Base-by-base conservation (phyloP, 2,797 vertebrate genomes). In the Eurystomus glaucurus region DNA sequence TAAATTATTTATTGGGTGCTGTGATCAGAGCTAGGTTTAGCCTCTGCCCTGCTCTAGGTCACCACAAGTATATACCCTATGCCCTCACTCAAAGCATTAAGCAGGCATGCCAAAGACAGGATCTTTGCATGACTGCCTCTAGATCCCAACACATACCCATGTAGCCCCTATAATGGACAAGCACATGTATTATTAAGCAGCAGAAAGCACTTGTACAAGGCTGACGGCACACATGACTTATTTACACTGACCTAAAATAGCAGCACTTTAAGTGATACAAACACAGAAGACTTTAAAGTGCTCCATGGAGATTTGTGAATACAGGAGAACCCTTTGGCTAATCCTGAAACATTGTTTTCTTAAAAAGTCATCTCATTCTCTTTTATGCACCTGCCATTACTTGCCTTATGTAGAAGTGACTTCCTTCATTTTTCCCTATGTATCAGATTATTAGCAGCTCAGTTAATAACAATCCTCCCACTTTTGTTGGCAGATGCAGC, bases 151-250 rank as follows among this genome's bases (percentile, higher is more conserved):
- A 92, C 93, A 25, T 29, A 69, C 91, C 97, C 96, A 14, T 96
- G 98, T 97, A 98, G 98, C 89, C 97, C 97, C 98, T 98, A 97
- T 98, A 99, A 99, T 98, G 98, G 98, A 99, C 97, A 97, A 95
- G 91, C 76, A 69, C 96, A 98, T 99, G 96, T 98, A 99, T 99
- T 98, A 99, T 98, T 98, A 97, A 99, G 94, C 92, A 98, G 98
- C 86, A 95, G 97, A 98, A 98, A 97, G 97, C 95, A 97, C 97
- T 98, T 97, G 97, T 97, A 97, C 97, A 98, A 97, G 97, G 97
- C 98, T 95, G 87, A 95, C 88, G 70, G 96, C 94, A 94, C 95
- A 93, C 97, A 98, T 97, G 95, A 97, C 97, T 98, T 97, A 98
- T 98, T 98, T 97, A 97, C 97, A 93, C 95, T 97, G 97, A 97